Percentiles rank a stretch among this genome's conserved stretches.
Conservation (phyloP, 2,113 vertebrate genomes). For the Cygnus atratus region DNA sequence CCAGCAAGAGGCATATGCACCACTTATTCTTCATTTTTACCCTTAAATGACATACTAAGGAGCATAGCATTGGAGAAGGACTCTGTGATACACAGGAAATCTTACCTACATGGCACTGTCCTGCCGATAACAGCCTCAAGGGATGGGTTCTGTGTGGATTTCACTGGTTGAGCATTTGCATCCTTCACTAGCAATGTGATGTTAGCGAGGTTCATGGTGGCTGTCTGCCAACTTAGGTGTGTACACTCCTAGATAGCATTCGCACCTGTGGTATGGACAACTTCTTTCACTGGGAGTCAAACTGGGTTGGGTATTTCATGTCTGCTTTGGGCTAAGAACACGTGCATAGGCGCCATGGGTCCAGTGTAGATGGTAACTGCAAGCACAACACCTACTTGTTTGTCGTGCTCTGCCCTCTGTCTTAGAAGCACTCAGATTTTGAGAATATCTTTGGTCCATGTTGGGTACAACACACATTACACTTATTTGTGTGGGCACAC, state of each 20-base stretch:
- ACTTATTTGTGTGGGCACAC: accelerated
- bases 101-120: accelerated
- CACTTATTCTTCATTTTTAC: not conserved
- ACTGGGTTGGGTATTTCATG: not conserved
- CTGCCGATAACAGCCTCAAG: accelerated
- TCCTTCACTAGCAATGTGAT: not conserved
- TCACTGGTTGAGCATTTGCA: not conserved
- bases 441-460: not conserved
- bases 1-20: not conserved
- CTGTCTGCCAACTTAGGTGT: not conserved
- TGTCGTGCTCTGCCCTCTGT: not conserved
- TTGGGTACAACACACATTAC: not conserved
- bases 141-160: accelerated
- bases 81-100: not conserved
- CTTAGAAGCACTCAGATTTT: not conserved
- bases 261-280: not conserved
- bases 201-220: not conserved
- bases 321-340: not conserved
- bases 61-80: not conserved
- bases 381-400: not conserved
- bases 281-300: not conserved
- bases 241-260: not conserved
- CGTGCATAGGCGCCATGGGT: not conserved
- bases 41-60: not conserved
- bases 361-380: not conserved